Percentiles rank a stretch among this genome's conserved stretches.
phyloP scores from a whole-genome alignment of 2,797 vertebrate species.

The Eleutherodactylus coqui region DNA sequence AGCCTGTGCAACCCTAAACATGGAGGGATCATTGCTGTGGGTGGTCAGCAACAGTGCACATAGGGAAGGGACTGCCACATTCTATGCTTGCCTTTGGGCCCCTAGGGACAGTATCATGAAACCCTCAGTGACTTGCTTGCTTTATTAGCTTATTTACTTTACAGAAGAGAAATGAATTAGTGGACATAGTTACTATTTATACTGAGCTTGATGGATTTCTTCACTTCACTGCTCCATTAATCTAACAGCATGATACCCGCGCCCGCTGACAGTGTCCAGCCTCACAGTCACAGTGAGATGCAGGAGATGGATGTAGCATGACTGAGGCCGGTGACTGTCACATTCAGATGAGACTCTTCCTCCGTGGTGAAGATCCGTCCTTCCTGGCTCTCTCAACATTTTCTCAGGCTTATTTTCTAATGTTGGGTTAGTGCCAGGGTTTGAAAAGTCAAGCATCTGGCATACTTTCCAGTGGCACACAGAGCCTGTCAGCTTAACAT shows the following conservation, averaged over 20 bases:
- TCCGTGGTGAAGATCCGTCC: neutral
- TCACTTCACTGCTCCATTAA: neutral
- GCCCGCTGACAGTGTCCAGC: neutral
- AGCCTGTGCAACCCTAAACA: neutral
- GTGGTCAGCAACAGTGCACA: neutral
- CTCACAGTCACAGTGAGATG: neutral
- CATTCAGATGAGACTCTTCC: neutral
- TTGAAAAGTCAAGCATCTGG: conserved; percentile 46
- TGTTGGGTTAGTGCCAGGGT: conserved; percentile 22
- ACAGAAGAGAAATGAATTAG: neutral
- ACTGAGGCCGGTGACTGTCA: neutral
- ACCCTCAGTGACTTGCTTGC: neutral
- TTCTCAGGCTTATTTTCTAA: conserved; percentile 29
- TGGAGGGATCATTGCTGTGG: neutral
- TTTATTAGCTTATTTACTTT: neutral
- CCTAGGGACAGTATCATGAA: neutral
- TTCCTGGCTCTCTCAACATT: neutral
- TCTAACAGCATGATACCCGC: neutral
- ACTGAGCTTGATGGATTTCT: neutral
- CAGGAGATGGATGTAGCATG: conserved; percentile 52
- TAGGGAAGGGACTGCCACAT: neutral
- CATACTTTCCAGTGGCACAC: conserved; percentile 54
- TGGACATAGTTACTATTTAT: neutral
- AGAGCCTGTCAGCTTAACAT: neutral
- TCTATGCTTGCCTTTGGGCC: neutral